These are phyloP conservation scores for Nephrotoma guestfalica DNA, from an alignment of 2,888 invertebrate genomes.

Conservation along the genomic window DNA sequence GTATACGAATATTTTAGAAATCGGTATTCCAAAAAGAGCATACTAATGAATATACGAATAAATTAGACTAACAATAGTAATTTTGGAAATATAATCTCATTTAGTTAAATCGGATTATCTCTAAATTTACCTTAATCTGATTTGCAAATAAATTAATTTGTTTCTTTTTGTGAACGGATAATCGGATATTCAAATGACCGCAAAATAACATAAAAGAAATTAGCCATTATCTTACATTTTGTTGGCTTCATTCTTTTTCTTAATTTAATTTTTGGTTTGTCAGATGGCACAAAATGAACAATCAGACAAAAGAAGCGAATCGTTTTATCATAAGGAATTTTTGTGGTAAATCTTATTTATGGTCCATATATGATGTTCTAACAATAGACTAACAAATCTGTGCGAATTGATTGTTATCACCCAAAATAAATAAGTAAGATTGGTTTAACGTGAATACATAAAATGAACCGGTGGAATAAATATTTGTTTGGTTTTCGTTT, in stretches of 20 bases:
- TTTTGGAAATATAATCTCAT: not conserved
- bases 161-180: not conserved
- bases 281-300: not conserved
- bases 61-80: too few species aligned
- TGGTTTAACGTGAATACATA: not conserved
- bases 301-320: not conserved
- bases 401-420: not conserved
- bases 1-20: too few species aligned
- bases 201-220: not conserved
- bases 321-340: not conserved
- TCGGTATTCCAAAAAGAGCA: too few species aligned
- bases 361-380: not conserved
- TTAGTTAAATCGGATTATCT: not conserved
- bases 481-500: not conserved
- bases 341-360: not conserved
- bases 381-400: not conserved
- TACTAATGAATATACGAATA: too few species aligned
- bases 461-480: not conserved
- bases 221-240: not conserved
- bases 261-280: not conserved
- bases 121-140: not conserved
- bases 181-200: not conserved
- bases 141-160: not conserved
- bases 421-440: not conserved
- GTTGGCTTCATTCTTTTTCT: not conserved